A percentile compares a stretch with the other conserved stretches of the same genome.
Conservation (phyloP, 2,113 vertebrate species). For the Crotophaga sulcirostris region DNA sequence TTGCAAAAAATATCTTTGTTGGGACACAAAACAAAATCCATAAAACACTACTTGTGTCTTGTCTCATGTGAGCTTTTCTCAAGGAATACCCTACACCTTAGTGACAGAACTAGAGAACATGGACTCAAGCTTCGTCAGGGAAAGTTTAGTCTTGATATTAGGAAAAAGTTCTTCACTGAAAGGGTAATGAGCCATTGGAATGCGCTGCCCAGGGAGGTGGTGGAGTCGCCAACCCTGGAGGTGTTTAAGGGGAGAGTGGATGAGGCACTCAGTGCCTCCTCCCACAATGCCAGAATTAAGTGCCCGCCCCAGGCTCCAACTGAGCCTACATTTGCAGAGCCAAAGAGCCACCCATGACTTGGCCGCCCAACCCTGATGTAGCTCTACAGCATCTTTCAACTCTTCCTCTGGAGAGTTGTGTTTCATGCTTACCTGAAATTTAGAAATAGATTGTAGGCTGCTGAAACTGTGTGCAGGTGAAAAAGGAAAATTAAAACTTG, state of each 20-base stretch:
- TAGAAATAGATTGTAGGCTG: not conserved
- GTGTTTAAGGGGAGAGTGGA: too few relatives aligned
- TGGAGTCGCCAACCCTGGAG: too few relatives aligned
- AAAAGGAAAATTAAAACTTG: not conserved
- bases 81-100: not conserved
- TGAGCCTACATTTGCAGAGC: accelerated
- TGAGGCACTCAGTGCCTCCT: too few relatives aligned
- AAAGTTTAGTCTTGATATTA: too few relatives aligned
- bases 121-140: too few relatives aligned
- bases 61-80: not conserved
- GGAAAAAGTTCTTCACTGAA: too few relatives aligned
- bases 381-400: not conserved
- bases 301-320: not conserved
- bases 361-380: not conserved
- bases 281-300: accelerated
- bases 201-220: too few relatives aligned
- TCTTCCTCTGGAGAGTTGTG: accelerated
- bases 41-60: not conserved
- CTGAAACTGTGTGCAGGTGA: not conserved
- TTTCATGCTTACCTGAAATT: not conserved
- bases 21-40: not conserved
- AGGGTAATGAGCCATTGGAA: too few relatives aligned
- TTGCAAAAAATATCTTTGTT: not conserved
- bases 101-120: too few relatives aligned
- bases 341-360: accelerated